Base-by-base conservation (phyloP, 64 coral and sea anemone genomes). In the Porites australiensis region DNA sequence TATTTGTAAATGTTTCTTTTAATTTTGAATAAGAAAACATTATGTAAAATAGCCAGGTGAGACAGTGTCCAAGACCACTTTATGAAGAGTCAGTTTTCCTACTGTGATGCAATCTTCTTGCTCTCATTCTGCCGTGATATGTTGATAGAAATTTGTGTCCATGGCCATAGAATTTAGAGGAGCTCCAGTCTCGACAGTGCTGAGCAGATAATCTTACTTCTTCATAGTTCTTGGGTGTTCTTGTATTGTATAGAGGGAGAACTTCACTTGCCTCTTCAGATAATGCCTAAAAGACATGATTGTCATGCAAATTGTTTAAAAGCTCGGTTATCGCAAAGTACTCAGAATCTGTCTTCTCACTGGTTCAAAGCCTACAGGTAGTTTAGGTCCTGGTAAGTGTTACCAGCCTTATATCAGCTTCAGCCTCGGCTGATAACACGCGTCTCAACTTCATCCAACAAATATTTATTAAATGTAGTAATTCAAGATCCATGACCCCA, bases 251-350 rank as follows among this genome's bases (percentile, higher is more conserved):
- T 11, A 81, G 61, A 50, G 94, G 94, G 37, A 95, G 48, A 43
- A 95, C 89, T 91, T 95, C 94, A 87, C 72, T 95, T 72, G 94
- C 94, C 44, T 95, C 94, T 13, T 76, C 71, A 58, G 89, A 91
- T 50, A 91, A 79, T 13, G 82, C 89, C 94, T 95, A 52, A 2
- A 62, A 70, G 65, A 58, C 45, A 90, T 65, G 48, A 51, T 2
- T n/a, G 15, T 8, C 21, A 13, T 9, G 21, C 15, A 22, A 2
- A 52, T 2, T 68, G 19, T 12, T 61, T 14, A 85, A 9, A 61
- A 63, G 13, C 3, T 57, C 27, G 0, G 27, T 37, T 37, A 37
- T 37, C 27, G 27, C 27, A 37, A 0, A 37, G 1, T 37, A 37
- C 27, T 37, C 27, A 37, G 27, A 37, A 37, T 37, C 27, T 37